Base-by-base conservation (phyloP, 1,140 invertebrate genomes). In the Ceratina calcarata region DNA sequence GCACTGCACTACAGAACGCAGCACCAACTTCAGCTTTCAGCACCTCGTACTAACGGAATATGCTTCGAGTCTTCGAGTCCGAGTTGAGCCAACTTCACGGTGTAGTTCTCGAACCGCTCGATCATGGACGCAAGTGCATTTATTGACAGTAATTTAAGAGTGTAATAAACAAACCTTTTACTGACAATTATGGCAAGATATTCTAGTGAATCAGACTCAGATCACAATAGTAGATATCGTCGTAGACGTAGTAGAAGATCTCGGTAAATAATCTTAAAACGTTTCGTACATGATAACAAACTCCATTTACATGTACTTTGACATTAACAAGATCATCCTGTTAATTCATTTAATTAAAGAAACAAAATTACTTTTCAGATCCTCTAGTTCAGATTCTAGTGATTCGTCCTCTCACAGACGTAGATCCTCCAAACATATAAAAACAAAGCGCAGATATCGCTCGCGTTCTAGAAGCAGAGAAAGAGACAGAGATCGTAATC, bases 171-270 rank as follows among this genome's bases (percentile, higher is more conserved):
- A 45, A 0, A 45, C 37, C 10, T 45, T 45, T 10, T 45, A 45
- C 13, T 71, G 18, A 72, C 24, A 70, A 24, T 32, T 53, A 93
- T 93, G 92, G 88, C 91, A 45, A 89, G 89, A 68, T 92, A 93
- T 82, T 92, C 92, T 1, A 89, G 90, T 24, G 91, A 92, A 66
- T 93, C 92, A 1, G 92, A 92, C 70, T 92, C 91, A 0, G 92
- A 92, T 82, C 74, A 88, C 24, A 92, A 90, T 70, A 89, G 82
- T 69, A 91, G 84, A 71, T 88, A 92, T 78, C 85, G 89, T 71
- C 90, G 81, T 62, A 91, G 82, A 83, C 87, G 90, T 78, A 85
- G 83, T 60, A 83, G 88, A 78, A 92, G 88, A 85, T 92, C 91
- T 12, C 92, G 91, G 91, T 92, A 86, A 71, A 69, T 76, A 60